These are phyloP conservation scores for Tragulus kanchil DNA, from an alignment of 2,113 vertebrate genomes.

Conservation along the genomic window DNA sequence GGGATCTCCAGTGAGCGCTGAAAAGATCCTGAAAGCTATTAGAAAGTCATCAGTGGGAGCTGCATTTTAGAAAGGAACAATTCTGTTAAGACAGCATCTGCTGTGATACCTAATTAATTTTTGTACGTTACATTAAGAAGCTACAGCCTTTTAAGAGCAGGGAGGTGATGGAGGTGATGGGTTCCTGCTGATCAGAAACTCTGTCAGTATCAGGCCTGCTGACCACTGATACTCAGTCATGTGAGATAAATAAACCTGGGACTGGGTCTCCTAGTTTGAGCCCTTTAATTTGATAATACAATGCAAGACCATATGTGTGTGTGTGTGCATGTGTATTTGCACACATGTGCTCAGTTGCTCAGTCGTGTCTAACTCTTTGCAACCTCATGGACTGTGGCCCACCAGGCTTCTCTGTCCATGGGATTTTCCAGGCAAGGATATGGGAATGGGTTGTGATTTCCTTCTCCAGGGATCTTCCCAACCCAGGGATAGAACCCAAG, in stretches of 20 bases:
- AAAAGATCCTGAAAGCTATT: constrained; percentile 4
- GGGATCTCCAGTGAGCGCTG: background rate
- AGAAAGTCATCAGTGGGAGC: background rate
- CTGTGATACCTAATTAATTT: background rate
- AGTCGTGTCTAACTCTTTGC: background rate
- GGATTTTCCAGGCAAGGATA: background rate
- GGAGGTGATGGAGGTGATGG: background rate
- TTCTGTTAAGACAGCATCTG: background rate
- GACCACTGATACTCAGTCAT: background rate
- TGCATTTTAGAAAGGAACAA: background rate
- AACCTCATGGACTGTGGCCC: background rate
- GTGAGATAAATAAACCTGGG: background rate
- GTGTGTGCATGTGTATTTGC: too few relatives aligned
- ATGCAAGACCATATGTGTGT: background rate
- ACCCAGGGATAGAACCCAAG: background rate
- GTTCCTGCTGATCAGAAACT: background rate
- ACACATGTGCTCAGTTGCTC: background rate
- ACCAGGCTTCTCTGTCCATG: background rate
- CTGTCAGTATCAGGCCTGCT: background rate
- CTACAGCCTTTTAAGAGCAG: background rate
- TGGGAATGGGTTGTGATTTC: background rate
- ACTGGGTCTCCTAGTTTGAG: background rate
- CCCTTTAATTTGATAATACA: background rate
- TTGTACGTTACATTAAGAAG: background rate
- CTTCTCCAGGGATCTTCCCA: background rate